Conservation (phyloP, 2,113 vertebrate genomes). For the Austrofundulus limnaeus region DNA sequence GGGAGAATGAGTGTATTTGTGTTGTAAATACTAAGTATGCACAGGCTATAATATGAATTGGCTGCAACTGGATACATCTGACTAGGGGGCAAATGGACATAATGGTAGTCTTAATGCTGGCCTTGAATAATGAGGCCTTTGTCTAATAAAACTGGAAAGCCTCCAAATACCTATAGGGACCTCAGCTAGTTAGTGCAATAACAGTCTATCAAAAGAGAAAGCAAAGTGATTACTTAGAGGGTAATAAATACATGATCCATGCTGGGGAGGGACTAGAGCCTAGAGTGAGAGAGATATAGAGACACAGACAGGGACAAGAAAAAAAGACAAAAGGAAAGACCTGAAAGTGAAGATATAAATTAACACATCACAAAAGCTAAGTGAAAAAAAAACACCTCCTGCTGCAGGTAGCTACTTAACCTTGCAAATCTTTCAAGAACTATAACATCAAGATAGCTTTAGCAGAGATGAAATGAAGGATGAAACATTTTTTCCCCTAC, state of each 20-base stretch:
- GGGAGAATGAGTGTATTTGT: conserved; percentile 65
- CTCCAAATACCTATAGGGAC: conserved; percentile 80
- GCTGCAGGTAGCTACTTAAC: conserved; percentile 23
- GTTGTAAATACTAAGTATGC: conserved; percentile 70
- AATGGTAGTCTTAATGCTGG: conserved; percentile 70
- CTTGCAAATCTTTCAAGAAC: conserved; percentile 32
- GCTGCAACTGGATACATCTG: conserved; percentile 76
- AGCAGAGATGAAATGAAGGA: conserved; percentile 13
- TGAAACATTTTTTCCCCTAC: neutral
- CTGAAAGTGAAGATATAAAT: conserved; percentile 19
- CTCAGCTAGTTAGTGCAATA: conserved; percentile 76
- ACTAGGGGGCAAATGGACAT: conserved; percentile 76
- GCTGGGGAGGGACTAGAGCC: conserved; percentile 71
- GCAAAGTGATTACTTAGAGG: conserved; percentile 79
- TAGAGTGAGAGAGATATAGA: conserved; percentile 31
- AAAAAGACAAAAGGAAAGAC: conserved; percentile 40
- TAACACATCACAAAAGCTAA: conserved; percentile 10
- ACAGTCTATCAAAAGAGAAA: conserved; percentile 80
- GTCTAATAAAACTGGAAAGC: conserved; percentile 81
- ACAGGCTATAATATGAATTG: conserved; percentile 75
- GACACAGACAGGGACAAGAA: conserved; percentile 48
- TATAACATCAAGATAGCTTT: conserved; percentile 18
- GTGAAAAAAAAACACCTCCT: conserved; percentile 9
- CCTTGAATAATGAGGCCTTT: conserved; percentile 79
- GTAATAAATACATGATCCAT: conserved; percentile 77